Percentiles rank a stretch among this genome's conserved stretches.
These are phyloP conservation scores for Hapalemur alaotrensis DNA, from an alignment of 2,797 vertebrate genomes.

Conservation along the genomic window DNA sequence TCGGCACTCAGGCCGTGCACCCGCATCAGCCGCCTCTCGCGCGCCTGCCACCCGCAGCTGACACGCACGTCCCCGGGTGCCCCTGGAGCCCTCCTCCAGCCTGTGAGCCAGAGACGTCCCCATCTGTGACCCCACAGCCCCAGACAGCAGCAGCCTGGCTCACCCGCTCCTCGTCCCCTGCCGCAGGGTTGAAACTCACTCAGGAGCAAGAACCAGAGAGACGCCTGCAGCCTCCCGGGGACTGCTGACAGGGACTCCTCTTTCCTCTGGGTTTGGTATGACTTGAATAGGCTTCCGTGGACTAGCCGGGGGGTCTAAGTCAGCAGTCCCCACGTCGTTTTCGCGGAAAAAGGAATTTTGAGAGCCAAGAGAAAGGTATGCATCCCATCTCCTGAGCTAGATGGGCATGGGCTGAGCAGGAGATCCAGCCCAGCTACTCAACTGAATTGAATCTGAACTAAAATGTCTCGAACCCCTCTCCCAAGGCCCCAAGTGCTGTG, in stretches of 20 bases:
- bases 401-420: neutral
- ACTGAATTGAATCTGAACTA: neutral
- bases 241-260: neutral
- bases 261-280: neutral
- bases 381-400: neutral
- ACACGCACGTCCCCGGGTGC: neutral
- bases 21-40: neutral
- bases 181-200: too few species aligned
- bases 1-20: neutral
- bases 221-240: neutral
- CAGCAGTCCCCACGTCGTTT: neutral
- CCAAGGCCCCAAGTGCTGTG: neutral
- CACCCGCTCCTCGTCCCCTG: too few species aligned
- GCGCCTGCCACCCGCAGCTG: neutral
- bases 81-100: neutral
- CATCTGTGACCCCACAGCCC: neutral
- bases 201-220: neutral
- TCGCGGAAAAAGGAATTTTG: neutral
- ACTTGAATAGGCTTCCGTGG: neutral
- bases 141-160: neutral
- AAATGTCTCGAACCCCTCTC: neutral
- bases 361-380: neutral
- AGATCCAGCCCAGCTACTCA: neutral
- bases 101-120: neutral
- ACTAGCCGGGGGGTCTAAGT: neutral